Evolutionary conservation across 2,113 vertebrate species (phyloP), one percentile per base, ranked within the genome.

Genomic region (Mastomys natalensis): DNA sequence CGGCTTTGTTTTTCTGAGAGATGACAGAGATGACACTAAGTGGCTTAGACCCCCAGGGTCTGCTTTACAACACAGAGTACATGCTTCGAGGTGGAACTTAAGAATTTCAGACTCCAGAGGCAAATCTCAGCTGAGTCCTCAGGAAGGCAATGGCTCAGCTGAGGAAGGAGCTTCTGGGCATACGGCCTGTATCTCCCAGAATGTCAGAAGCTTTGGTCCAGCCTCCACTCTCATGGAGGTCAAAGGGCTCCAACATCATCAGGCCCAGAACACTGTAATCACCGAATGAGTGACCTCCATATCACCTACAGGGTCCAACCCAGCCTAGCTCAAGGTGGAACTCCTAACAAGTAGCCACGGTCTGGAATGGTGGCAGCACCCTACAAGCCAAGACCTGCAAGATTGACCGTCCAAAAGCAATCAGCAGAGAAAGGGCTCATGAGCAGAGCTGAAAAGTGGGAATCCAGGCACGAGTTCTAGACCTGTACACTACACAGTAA

Each of bases 341-440:
- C 80, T 94, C 86, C 78, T 62, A 73, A 89, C 89, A 97, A 87
- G 95, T 82, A 86, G 72, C 72, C 7, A 13, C 7, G 60, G 60
- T 64, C 81, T 96, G 97, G 97, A 97, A 97, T 95, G 95, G 95
- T 55, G 89, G 91, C 91, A 43, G 77, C 66, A 66, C 62, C 66
- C 60, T 91, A 64, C 96, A 96, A 96, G 95, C 87, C 19, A 8
- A 92, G 70, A 55, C 96, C 97, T 97, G 95, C 43, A 76, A 51
- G 74, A 90, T 21, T 82, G 92, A 97, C 96, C 96, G 97, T 96
- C 84, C 82, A 91, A 48, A 93, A 74, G 73, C 53, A 62, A 55
- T 5, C 13, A 43, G 40, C 3, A 7, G 70, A 76, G 66, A 85
- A 12, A 73, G 77, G 51, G 48, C 70, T 87, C 92, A 37, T 0